phyloP scores from a whole-genome alignment of 1,140 invertebrate species.

The Pygmarrhopalites habei region DNA sequence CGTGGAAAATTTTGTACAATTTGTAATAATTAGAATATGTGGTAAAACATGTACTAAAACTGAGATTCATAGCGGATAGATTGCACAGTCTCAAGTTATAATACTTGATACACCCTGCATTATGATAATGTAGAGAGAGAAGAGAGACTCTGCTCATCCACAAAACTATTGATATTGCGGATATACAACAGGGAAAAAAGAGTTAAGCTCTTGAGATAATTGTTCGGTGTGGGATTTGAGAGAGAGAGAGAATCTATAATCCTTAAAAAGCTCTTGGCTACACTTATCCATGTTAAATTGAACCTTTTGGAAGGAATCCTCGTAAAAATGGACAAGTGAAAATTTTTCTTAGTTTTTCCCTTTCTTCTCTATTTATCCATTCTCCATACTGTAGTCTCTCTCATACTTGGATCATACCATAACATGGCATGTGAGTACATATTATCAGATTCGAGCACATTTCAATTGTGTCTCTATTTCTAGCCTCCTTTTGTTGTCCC shows the following conservation, averaged over 20 bases:
- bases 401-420: neutral
- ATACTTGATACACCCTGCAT: too few relatives aligned
- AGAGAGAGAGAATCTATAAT: conserved; percentile 22
- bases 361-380: conserved; percentile 9
- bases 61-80: too few relatives aligned
- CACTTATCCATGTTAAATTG: conserved; percentile 31
- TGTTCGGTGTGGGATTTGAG: conserved; percentile 16
- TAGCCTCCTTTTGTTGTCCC: neutral
- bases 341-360: conserved; percentile 1
- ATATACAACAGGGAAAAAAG: too few relatives aligned
- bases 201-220: conserved; percentile 2
- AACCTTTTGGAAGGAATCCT: conserved; percentile 12
- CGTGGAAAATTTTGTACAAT: too few relatives aligned
- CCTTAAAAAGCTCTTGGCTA: conserved; percentile 22
- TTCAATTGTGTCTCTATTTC: conserved; percentile 8
- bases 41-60: too few relatives aligned
- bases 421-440: neutral
- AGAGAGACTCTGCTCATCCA: too few relatives aligned
- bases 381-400: neutral
- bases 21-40: too few relatives aligned
- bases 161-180: too few relatives aligned
- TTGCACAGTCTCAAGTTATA: too few relatives aligned
- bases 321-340: conserved; percentile 3
- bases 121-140: too few relatives aligned
- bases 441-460: conserved; percentile 2